Evolutionary conservation across 2,113 vertebrate species (phyloP).

Genomic region (Mesoclemmys tuberculata): DNA sequence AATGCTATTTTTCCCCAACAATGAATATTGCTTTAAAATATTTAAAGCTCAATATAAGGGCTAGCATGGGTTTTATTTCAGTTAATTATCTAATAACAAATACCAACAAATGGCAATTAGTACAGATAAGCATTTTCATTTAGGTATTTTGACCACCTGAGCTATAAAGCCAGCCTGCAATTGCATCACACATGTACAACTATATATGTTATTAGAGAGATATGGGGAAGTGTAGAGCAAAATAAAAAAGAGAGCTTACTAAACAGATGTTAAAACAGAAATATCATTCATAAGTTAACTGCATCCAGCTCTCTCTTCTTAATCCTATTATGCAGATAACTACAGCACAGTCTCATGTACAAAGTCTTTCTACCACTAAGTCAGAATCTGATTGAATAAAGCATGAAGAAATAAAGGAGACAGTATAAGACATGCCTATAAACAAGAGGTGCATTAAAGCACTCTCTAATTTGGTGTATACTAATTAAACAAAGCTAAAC

Average conservation of each 20-base stretch:
- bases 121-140: rapidly evolving
- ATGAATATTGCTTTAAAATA: not conserved
- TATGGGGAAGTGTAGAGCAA: not conserved
- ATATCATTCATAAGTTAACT: not conserved
- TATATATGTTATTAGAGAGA: not conserved
- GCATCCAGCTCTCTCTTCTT: not conserved
- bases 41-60: not conserved
- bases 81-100: not conserved
- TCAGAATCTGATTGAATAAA: not conserved
- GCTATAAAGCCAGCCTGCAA: not conserved
- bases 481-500: not conserved
- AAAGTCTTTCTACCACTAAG: not conserved
- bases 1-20: not conserved
- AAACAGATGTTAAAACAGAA: not conserved
- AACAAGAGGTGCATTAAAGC: not conserved
- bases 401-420: not conserved
- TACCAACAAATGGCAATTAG: not conserved
- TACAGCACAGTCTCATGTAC: not conserved
- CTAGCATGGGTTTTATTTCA: not conserved
- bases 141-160: not conserved
- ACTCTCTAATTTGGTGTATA: not conserved
- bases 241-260: not conserved
- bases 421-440: not conserved
- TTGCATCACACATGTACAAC: not conserved
- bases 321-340: not conserved